Evolutionary conservation across 2,888 invertebrate genomes (phyloP).

Genomic region (Tryphoninae sp.): DNA sequence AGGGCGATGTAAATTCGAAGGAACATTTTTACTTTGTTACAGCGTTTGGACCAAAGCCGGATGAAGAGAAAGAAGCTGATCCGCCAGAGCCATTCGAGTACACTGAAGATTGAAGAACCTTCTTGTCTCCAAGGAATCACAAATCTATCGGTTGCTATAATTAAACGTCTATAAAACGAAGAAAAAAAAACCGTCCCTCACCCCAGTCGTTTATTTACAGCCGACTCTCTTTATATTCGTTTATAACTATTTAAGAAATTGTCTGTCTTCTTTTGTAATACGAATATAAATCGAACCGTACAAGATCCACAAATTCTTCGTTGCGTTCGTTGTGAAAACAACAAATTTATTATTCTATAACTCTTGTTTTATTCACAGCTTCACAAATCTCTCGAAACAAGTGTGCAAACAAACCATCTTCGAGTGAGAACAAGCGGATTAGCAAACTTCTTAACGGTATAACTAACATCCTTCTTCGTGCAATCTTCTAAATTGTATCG

Average conservation of each 20-base stretch:
- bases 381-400: no score
- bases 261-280: slow-evolving; percentile 56
- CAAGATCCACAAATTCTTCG: background rate
- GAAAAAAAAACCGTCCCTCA: slow-evolving; percentile 8
- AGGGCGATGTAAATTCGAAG: background rate
- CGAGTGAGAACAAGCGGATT: no score
- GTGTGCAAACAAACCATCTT: no score
- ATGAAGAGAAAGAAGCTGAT: slow-evolving; percentile 98
- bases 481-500: no score
- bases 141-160: slow-evolving; percentile 25
- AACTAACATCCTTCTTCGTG: no score
- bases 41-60: slow-evolving; percentile 94
- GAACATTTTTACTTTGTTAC: slow-evolving; percentile 46
- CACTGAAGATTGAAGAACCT: slow-evolving; percentile 87
- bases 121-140: background rate
- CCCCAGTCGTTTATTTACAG: slow-evolving; percentile 18
- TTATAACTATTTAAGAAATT: slow-evolving; percentile 40
- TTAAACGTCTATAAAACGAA: slow-evolving; percentile 14
- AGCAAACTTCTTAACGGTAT: no score
- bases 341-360: background rate
- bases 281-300: slow-evolving; percentile 50
- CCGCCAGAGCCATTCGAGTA: slow-evolving; percentile 99
- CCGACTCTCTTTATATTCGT: slow-evolving; percentile 23
- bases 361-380: no score
- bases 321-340: background rate